These are phyloP conservation scores for Amphipoea lucens DNA, from an alignment of 2,888 invertebrate genomes.

Conservation along the genomic window DNA sequence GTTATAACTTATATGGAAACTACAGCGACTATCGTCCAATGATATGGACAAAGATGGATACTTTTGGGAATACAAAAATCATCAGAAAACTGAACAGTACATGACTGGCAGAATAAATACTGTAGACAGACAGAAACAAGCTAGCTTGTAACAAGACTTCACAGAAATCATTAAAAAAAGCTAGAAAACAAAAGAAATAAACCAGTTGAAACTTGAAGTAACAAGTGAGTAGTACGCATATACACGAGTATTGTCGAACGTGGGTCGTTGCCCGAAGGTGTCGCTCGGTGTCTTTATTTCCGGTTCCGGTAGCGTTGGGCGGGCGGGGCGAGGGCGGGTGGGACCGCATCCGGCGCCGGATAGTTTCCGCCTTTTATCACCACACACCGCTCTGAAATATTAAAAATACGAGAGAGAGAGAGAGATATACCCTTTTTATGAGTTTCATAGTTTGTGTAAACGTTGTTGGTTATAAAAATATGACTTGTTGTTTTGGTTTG, in stretches of 20 bases:
- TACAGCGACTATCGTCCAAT: no score
- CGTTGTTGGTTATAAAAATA: constrained; percentile 13
- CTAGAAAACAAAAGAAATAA: constrained; percentile 12
- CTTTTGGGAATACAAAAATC: neutral
- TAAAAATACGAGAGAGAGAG: constrained; percentile 33
- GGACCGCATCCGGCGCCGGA: constrained; percentile 62
- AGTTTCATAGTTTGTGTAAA: constrained; percentile 31
- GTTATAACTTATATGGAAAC: neutral
- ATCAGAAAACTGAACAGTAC: neutral
- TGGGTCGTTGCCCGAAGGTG: constrained; percentile 67
- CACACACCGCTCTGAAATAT: constrained; percentile 46
- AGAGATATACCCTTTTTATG: constrained; percentile 18
- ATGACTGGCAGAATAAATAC: neutral
- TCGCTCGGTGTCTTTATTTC: constrained; percentile 68
- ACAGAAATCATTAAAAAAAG: constrained; percentile 10
- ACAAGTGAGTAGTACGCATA: constrained; percentile 48
- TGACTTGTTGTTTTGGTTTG: constrained; percentile 13
- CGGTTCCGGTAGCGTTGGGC: constrained; percentile 63
- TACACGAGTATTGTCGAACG: constrained; percentile 42
- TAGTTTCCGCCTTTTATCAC: constrained; percentile 69
- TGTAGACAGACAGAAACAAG: neutral
- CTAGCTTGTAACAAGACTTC: neutral
- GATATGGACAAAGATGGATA: neutral
- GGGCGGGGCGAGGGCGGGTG: constrained; percentile 45
- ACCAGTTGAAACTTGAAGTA: constrained; percentile 38